phyloP scores from a whole-genome alignment of 2,888 invertebrate genomes.

The Exephanes ischioxanthus region DNA sequence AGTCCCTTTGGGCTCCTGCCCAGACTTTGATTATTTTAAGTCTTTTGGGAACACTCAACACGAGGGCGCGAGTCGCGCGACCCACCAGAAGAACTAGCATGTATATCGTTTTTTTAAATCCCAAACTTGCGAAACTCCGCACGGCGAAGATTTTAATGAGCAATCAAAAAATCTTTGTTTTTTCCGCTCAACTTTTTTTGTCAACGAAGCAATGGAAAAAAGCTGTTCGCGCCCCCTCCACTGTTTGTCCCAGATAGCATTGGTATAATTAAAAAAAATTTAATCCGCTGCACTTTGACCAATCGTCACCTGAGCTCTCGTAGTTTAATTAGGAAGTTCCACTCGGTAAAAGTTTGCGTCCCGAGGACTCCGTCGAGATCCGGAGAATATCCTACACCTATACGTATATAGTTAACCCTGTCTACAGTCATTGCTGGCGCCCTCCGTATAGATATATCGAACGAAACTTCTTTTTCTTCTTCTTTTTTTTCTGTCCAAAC shows the following conservation, averaged over 20 bases:
- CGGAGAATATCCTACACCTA: slow-evolving; percentile 33
- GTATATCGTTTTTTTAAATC: neutral
- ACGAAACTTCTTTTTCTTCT: slow-evolving; percentile 1
- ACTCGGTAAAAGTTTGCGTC: slow-evolving; percentile 40
- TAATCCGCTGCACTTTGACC: slow-evolving; percentile 53
- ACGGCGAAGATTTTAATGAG: slow-evolving; percentile 36
- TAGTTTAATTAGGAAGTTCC: slow-evolving; percentile 53
- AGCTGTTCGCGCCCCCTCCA: neutral
- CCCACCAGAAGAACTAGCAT: no score
- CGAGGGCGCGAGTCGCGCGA: no score
- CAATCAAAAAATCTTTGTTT: slow-evolving; percentile 34
- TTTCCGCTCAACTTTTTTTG: slow-evolving; percentile 5
- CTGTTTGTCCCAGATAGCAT: slow-evolving; percentile 1
- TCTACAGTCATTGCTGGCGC: neutral
- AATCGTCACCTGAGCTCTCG: slow-evolving; percentile 49
- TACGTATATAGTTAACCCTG: neutral
- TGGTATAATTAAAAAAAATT: slow-evolving; percentile 36
- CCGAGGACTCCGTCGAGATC: neutral
- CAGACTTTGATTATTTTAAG: no score
- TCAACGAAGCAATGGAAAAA: neutral
- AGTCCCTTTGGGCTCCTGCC: no score
- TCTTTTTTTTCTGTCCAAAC: slow-evolving; percentile 41
- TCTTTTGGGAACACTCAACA: no score
- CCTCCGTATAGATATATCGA: neutral
- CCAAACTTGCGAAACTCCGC: neutral